Base-by-base conservation (phyloP, 2,113 vertebrate species). In the Carollia perspicillata region DNA sequence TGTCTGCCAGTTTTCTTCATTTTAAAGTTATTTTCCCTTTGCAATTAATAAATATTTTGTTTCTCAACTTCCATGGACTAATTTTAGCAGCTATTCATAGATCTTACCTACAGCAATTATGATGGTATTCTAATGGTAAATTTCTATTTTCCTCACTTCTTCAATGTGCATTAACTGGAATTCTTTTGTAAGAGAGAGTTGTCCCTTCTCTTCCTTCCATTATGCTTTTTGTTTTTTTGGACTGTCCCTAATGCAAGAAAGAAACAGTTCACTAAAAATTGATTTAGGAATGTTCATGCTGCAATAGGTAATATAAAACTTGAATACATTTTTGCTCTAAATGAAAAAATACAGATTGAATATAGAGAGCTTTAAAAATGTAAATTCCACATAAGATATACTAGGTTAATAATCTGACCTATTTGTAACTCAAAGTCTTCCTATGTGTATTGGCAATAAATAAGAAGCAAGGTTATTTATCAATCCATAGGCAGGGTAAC, bases 21-120 rank as follows among this genome's bases (percentile, higher is more conserved):
- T 40, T 14, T 30, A 33, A 65, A 85, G n/a, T 44, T 60, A 66
- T 30, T 89, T 84, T 68, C 18, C 90, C 71, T 95, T 86, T 69
- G 44, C 65, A 95, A 93, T 77, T 53, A 89, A 71, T 28, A 75
- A 88, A 44, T 30, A 93, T 71, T 87, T 83, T 93, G 16, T 63
- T 93, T 78, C 90, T 72, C 17, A 84, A 75, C 23, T 79, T 58
- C 63, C 18, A 86, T 10, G 4, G 18, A 85, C 26, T 65, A 35
- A 80, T 42, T 69, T 93, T 60, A 63, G 35, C 40, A 55, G 30
- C 44, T 40, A 22, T 14, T 74, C 60, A 69, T 7, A 88, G 77
- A 44, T 28, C 26, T 84, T 49, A 66, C 35, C 35, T 55, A 81
- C 23, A 71, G 30, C 17, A 17, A 44, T 77, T 49, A 78, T 33